These are phyloP conservation scores for Philaenus spumarius DNA, from an alignment of 1,140 invertebrate genomes.

Conservation along the genomic window DNA sequence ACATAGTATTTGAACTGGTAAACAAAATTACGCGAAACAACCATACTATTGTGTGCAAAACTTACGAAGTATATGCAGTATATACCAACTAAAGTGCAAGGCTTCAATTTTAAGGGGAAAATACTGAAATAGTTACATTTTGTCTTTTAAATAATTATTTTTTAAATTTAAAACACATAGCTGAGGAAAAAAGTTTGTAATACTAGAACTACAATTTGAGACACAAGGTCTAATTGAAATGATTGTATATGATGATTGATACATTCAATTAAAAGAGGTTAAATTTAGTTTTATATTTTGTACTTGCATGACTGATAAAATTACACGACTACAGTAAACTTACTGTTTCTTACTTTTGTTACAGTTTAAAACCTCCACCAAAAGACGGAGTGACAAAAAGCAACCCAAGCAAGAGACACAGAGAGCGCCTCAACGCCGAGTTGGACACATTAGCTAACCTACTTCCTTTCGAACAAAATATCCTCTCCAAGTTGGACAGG, in stretches of 20 bases:
- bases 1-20: no score
- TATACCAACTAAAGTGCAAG: no score
- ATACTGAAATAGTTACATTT: no score
- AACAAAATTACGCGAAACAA: no score
- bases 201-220: neutral
- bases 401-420: slow-evolving; percentile 96
- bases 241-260: neutral
- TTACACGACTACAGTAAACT: neutral
- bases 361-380: slow-evolving; percentile 87
- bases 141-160: no score
- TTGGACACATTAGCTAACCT: slow-evolving; percentile 95
- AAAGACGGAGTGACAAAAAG: slow-evolving; percentile 97
- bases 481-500: slow-evolving; percentile 95
- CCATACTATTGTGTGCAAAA: no score
- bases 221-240: neutral
- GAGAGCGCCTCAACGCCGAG: slow-evolving; percentile 95
- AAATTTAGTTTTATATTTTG: neutral
- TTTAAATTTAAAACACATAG: no score
- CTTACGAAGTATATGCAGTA: no score
- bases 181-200: no score
- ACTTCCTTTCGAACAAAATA: slow-evolving; percentile 96
- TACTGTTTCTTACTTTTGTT: slow-evolving; percentile 41
- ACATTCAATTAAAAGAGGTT: neutral
- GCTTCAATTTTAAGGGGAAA: no score
- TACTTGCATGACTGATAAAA: neutral